phyloP scores from a whole-genome alignment of 2,888 invertebrate genomes.

The Furcula furcula region DNA sequence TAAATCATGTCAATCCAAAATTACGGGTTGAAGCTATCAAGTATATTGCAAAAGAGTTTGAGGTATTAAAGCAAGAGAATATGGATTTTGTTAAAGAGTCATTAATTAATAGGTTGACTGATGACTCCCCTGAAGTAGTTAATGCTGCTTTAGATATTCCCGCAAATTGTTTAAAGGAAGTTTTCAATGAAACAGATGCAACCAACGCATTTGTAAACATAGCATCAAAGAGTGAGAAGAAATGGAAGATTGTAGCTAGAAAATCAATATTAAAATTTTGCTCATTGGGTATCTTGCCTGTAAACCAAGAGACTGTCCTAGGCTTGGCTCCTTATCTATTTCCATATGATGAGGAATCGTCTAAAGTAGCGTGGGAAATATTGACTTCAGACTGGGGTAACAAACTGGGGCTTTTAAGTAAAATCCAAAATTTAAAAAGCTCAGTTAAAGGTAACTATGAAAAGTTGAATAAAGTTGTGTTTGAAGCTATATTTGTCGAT shows the following conservation, averaged over 20 bases:
- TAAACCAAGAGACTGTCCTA: slow-evolving; percentile 81
- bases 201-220: slow-evolving; percentile 75
- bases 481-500: slow-evolving; percentile 54
- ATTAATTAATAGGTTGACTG: slow-evolving; percentile 84
- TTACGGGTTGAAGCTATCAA: slow-evolving; percentile 86
- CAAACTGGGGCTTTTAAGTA: slow-evolving; percentile 46
- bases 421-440: slow-evolving; percentile 32
- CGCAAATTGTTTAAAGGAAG: slow-evolving; percentile 47
- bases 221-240: slow-evolving; percentile 59
- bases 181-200: slow-evolving; percentile 68
- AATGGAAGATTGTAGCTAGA: slow-evolving; percentile 65
- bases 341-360: slow-evolving; percentile 62
- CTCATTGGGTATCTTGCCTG: slow-evolving; percentile 56
- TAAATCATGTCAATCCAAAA: slow-evolving; percentile 86
- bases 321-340: slow-evolving; percentile 84
- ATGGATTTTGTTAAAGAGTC: slow-evolving; percentile 84
- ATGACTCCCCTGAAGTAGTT: slow-evolving; percentile 85
- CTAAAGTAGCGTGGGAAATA: slow-evolving; percentile 52
- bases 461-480: slow-evolving; percentile 50
- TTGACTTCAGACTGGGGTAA: slow-evolving; percentile 62
- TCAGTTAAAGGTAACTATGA: slow-evolving; percentile 38
- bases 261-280: slow-evolving; percentile 74
- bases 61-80: slow-evolving; percentile 72
- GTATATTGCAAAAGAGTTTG: slow-evolving; percentile 81
- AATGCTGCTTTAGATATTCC: slow-evolving; percentile 76